Conservation (phyloP, 2,113 vertebrate genomes). For the Damaliscus lunatus region DNA sequence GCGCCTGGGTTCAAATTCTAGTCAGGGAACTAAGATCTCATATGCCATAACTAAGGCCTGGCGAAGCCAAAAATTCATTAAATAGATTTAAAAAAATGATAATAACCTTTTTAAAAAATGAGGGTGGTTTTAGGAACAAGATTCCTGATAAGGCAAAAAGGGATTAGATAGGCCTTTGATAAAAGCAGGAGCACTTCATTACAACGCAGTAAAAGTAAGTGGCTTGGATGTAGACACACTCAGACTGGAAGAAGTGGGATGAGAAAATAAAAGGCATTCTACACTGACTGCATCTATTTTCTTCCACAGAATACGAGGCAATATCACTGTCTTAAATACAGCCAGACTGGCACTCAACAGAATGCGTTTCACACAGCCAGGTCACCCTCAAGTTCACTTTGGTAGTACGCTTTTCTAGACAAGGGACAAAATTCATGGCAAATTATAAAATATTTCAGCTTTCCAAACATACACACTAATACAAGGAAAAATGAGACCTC, state of each 20-base stretch:
- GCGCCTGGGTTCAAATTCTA: neutral
- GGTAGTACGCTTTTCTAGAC: neutral
- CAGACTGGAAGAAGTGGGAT: neutral
- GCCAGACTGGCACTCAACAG: neutral
- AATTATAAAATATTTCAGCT: constrained; percentile 6
- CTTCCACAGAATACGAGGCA: neutral
- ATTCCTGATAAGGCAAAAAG: neutral
- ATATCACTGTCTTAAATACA: neutral
- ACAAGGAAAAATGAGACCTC: neutral
- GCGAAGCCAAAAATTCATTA: neutral
- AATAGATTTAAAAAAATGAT: neutral
- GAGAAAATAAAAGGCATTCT: neutral
- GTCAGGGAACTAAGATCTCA: neutral
- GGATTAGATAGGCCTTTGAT: neutral
- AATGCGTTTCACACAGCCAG: neutral
- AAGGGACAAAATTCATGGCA: neutral
- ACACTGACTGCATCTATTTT: neutral
- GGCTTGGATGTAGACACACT: neutral
- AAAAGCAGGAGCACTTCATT: neutral
- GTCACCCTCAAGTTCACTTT: neutral
- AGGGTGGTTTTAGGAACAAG: neutral
- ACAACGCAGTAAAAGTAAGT: neutral
- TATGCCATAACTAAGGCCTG: neutral
- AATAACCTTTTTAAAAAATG: neutral
- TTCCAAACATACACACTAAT: neutral